Evolutionary conservation across 2,797 vertebrate genomes (phyloP), one percentile per base, ranked within the genome.

Genomic region (Crenichthys baileyi): DNA sequence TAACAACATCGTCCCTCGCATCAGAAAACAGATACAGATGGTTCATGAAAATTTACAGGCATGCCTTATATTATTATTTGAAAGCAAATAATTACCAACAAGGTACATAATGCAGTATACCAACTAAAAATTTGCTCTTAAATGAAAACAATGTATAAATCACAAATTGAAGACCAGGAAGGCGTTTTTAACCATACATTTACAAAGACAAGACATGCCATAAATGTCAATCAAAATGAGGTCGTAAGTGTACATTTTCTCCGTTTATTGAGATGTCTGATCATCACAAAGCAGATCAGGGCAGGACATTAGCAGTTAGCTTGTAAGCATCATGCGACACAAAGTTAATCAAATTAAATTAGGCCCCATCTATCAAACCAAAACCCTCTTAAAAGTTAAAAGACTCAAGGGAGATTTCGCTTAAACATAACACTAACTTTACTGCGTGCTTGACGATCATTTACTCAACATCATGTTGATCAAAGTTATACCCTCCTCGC

Each of bases 241-340:
- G 58, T 36, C 41, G 67, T 3, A 5, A 72, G 7, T 71, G 1
- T 60, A 13, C 0, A 61, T 78, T 20, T 50, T 24, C 77, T 63
- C 44, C 31, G 48, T 48, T 84, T 75, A 80, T 26, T 22, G 24
- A 39, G 36, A 88, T 68, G 41, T 77, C 60, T 84, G 58, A 60
- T 84, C 36, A 89, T 82, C 85, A 90, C 84, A 91, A 87, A 84
- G 89, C 87, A 88, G 58, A 84, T 44, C 60, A n/a, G 44, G 36
- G 26, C 20, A 86, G 48, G 55, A 41, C 78, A 85, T 84, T 89
- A 73, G 87, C 86, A 73, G 24, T 55, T 44, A 26, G 78, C 83
- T 89, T 88, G 71, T 79, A 63, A 88, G 86, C 87, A 81, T 88
- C 84, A 87, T 85, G 89, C 84, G 81, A 87, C 86, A 89, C 80